A percentile compares a stretch with the other conserved stretches of the same genome.
phyloP scores from a whole-genome alignment of 2,888 invertebrate genomes.

The Serrognathus titanus region DNA sequence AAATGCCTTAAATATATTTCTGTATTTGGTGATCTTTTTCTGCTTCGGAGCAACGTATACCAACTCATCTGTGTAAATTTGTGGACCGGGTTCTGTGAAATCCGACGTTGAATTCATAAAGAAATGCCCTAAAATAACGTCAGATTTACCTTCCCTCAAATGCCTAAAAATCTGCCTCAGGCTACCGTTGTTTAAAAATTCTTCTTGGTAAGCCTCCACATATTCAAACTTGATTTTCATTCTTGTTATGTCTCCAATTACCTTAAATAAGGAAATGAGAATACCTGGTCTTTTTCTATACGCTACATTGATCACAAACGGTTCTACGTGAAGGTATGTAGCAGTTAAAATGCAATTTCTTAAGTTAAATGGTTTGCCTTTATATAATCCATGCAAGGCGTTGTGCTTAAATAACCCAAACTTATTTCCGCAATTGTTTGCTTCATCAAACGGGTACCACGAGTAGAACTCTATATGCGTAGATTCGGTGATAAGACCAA shows the following conservation, averaged over 20 bases:
- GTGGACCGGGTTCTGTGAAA: conserved; percentile 24
- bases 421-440: conserved; percentile 9
- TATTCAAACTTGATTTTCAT: conserved; percentile 11
- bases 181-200: conserved; percentile 11
- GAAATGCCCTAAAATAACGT: conserved; percentile 26
- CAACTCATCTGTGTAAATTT: conserved; percentile 21
- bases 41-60: conserved; percentile 18
- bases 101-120: conserved; percentile 24
- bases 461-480: conserved; percentile 6
- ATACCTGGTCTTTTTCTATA: conserved; percentile 11
- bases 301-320: conserved; percentile 11
- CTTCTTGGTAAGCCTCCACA: conserved; percentile 4
- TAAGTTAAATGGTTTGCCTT: conserved; percentile 6
- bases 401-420: conserved; percentile 4
- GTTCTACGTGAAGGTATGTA: conserved; percentile 14
- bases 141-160: conserved; percentile 11
- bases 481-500: conserved; percentile 5
- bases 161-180: conserved; percentile 4
- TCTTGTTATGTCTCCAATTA: conserved; percentile 8
- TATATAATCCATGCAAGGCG: not conserved
- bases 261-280: conserved; percentile 15
- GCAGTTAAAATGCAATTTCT: conserved; percentile 15
- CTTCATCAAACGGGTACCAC: conserved; percentile 16
- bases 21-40: conserved; percentile 16
- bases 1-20: conserved; percentile 23